phyloP scores from a whole-genome alignment of 2,888 invertebrate species.

The Drosophila suboccidentalis region DNA sequence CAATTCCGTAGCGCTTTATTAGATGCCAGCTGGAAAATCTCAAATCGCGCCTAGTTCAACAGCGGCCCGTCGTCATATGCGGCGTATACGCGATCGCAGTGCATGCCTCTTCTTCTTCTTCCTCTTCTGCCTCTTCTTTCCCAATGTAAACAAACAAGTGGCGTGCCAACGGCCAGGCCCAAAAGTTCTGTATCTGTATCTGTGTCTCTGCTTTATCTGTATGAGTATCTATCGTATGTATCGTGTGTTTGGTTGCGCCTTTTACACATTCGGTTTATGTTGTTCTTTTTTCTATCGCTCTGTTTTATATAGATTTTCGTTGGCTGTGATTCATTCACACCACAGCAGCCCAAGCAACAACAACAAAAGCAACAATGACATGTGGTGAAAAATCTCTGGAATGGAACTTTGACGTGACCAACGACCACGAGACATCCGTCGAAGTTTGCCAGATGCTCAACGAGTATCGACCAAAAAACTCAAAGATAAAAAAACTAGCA shows the following conservation, averaged over 20 bases:
- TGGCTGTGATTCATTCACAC: constrained; percentile 60
- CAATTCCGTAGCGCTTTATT: constrained; percentile 35
- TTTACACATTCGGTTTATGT: constrained; percentile 45
- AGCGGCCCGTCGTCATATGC: constrained; percentile 33
- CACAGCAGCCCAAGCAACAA: constrained; percentile 29
- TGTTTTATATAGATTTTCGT: constrained; percentile 56
- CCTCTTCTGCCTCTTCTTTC: not conserved
- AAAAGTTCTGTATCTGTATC: constrained; percentile 16
- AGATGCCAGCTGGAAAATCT: constrained; percentile 78
- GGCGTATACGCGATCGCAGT: constrained; percentile 41
- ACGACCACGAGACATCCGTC: constrained; percentile 17
- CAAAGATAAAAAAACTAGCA: not conserved
- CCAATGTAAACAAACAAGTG: constrained; percentile 68
- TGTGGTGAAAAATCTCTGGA: constrained; percentile 40
- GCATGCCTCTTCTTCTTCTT: not conserved
- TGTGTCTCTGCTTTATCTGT: not conserved
- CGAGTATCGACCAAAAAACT: not conserved
- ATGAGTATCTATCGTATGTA: constrained; percentile 11
- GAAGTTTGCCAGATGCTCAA: constrained; percentile 39
- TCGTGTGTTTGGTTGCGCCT: constrained; percentile 19
- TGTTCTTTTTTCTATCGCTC: constrained; percentile 27
- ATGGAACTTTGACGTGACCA: constrained; percentile 34
- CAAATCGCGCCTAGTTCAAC: constrained; percentile 68
- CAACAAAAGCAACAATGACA: constrained; percentile 31
- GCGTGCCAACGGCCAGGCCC: constrained; percentile 41